Conservation (phyloP, 2,888 invertebrate species). For the Sialis fuliginosa region DNA sequence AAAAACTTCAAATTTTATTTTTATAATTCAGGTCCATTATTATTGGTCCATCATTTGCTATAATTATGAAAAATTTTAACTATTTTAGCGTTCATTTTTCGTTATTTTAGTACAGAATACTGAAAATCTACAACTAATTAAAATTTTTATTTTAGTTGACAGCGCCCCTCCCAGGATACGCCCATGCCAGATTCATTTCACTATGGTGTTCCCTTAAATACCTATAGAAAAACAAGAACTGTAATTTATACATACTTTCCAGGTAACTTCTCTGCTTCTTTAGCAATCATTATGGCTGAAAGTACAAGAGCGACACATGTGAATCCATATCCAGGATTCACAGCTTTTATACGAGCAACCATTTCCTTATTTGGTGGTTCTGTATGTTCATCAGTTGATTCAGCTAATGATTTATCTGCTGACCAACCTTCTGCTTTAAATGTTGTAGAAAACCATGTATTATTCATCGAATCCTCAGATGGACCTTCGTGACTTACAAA, state of each 20-base stretch:
- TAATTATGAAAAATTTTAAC: too few relatives aligned
- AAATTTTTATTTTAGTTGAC: too few relatives aligned
- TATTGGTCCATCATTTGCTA: too few relatives aligned
- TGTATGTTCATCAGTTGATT: constrained; percentile 34
- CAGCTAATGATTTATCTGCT: constrained; percentile 32
- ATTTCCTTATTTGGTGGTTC: constrained; percentile 44
- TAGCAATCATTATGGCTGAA: constrained; percentile 55
- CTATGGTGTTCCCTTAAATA: too few relatives aligned
- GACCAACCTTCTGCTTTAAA: constrained; percentile 69
- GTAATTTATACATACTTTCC: constrained; percentile 31
- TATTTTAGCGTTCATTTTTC: too few relatives aligned
- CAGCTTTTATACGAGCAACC: constrained; percentile 43
- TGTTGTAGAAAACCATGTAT: constrained; percentile 43
- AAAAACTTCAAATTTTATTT: too few relatives aligned
- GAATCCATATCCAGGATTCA: constrained; percentile 68
- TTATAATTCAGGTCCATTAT: too few relatives aligned
- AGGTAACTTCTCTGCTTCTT: constrained; percentile 61
- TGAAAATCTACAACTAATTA: too few relatives aligned
- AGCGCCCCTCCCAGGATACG: too few relatives aligned
- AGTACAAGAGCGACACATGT: constrained; percentile 58
- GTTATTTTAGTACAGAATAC: too few relatives aligned
- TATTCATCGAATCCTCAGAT: constrained; percentile 36
- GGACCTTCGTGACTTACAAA: constrained; percentile 48
- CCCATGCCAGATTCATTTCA: too few relatives aligned
- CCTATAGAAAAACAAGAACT: neutral